Percentiles rank a stretch among this genome's conserved stretches.
These are phyloP conservation scores for Nematolebias whitei DNA, from an alignment of 2,113 vertebrate species.

Conservation along the genomic window DNA sequence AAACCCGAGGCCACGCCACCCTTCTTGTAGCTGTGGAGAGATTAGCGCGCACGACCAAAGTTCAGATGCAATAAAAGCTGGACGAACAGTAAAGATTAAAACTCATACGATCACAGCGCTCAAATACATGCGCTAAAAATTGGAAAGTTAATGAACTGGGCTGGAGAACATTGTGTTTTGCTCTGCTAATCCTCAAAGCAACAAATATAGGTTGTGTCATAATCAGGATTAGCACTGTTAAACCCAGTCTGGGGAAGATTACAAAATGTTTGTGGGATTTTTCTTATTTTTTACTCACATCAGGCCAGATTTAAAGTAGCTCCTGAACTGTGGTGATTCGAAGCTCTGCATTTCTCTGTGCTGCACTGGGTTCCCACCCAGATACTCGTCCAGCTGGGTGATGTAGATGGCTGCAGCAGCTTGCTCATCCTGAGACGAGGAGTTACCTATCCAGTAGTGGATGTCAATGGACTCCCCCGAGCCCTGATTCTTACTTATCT, in stretches of 20 bases:
- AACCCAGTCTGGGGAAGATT: slow-evolving; percentile 35
- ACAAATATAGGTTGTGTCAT: slow-evolving; percentile 30
- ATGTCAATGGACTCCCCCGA: slow-evolving; percentile 73
- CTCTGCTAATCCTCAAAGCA: slow-evolving; percentile 23
- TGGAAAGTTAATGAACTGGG: slow-evolving; percentile 4
- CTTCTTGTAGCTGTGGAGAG: slow-evolving; percentile 87
- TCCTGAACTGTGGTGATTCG: slow-evolving; percentile 85
- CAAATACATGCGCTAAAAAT: background rate
- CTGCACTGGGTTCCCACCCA: slow-evolving; percentile 84
- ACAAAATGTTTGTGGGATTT: slow-evolving; percentile 5
- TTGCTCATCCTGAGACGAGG: slow-evolving; percentile 88
- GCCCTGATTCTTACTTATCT: slow-evolving; percentile 73
- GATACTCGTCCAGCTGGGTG: slow-evolving; percentile 82
- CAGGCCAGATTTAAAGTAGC: slow-evolving; percentile 88
- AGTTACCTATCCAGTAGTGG: slow-evolving; percentile 89
- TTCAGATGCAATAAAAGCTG: slow-evolving; percentile 51
- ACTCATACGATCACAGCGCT: too few species aligned
- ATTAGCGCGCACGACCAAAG: slow-evolving; percentile 58
- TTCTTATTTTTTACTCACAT: slow-evolving; percentile 85
- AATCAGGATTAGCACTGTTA: slow-evolving; percentile 51
- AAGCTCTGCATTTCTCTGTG: slow-evolving; percentile 86
- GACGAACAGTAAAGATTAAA: background rate
- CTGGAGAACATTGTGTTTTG: slow-evolving; percentile 8
- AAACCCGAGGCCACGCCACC: slow-evolving; percentile 90
- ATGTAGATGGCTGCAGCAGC: slow-evolving; percentile 83